phyloP scores from a whole-genome alignment of 2,113 vertebrate genomes.

The Tenebrosternarchus preto region DNA sequence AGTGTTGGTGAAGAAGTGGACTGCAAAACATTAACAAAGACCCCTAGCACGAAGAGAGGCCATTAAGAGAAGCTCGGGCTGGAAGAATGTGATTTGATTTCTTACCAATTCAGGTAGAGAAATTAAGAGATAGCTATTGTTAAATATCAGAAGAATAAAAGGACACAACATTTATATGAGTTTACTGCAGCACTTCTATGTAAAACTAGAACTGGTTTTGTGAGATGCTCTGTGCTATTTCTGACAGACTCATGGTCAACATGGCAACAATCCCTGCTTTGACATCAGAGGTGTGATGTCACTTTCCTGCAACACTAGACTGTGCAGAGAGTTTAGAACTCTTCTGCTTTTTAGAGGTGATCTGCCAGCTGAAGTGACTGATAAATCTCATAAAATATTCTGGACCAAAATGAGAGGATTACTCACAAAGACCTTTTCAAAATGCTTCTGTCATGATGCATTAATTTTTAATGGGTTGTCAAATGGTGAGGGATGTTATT shows the following conservation, averaged over 20 bases:
- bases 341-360: constrained; percentile 4
- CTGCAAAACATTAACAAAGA: too few relatives aligned
- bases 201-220: background rate
- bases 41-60: too few relatives aligned
- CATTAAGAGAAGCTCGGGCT: too few relatives aligned
- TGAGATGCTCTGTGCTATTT: background rate
- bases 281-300: constrained; percentile 14
- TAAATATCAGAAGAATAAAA: background rate
- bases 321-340: background rate
- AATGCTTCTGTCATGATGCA: constrained; percentile 32
- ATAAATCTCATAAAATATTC: constrained; percentile 34
- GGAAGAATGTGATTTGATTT: too few relatives aligned
- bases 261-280: background rate
- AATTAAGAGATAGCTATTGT: background rate
- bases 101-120: background rate
- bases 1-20: too few relatives aligned
- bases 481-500: constrained; percentile 8
- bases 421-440: constrained; percentile 35
- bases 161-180: background rate
- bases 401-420: constrained; percentile 35
- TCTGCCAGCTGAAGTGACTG: constrained; percentile 21
- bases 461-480: constrained; percentile 39
- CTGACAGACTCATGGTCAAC: background rate
- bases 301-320: background rate
- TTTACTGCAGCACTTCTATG: background rate